Evolutionary conservation across 2,888 invertebrate genomes (phyloP), one percentile per base, ranked within the genome.

Genomic region (Ophraella communa): DNA sequence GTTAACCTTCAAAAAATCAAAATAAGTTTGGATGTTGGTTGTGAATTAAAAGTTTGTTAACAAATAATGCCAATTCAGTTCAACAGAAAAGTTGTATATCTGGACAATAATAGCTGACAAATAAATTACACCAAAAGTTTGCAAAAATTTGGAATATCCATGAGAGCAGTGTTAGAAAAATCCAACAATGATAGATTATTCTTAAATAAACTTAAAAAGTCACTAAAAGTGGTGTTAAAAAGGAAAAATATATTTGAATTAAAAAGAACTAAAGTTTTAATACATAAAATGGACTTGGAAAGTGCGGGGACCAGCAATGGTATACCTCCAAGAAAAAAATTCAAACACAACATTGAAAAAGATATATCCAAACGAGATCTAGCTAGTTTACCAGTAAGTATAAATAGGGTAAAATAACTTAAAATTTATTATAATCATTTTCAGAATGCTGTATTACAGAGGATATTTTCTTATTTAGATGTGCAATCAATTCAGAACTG

Each of bases 381-480:
- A 24, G 62, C 69, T 33, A 64, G 70, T 57, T 60, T 74, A 55
- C 73, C 73, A 18, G 74, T 73, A 65, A 68, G 68, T 66, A 35
- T 30, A 44, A 20, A 17, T 14, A 1, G 4, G 4, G 7, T 27
- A 54, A 35, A 49, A 18, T 30, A 44, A 2, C 24, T 14, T 1
- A 45, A 53, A 17, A 51, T 60, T n/a, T 60, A 49, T 18, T 10
- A 39, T n/a, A 54, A 44, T 20, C 30, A 42, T 33, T 17, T 30
- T 56, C 59, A 77, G 77, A 71, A 74, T 62, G 65, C 73, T 60
- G 59, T 76, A 57, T 64, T 77, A 54, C 61, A 76, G 45, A 73
- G 70, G 53, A 76, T 77, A 58, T 77, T 77, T 51, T 66, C 71
- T 64, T 71, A 74, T 59, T 65, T 77, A 63, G 77, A 77, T 53